Evolutionary conservation across 2,113 vertebrate species (phyloP).

Genomic region (Cynoglossus semilaevis): DNA sequence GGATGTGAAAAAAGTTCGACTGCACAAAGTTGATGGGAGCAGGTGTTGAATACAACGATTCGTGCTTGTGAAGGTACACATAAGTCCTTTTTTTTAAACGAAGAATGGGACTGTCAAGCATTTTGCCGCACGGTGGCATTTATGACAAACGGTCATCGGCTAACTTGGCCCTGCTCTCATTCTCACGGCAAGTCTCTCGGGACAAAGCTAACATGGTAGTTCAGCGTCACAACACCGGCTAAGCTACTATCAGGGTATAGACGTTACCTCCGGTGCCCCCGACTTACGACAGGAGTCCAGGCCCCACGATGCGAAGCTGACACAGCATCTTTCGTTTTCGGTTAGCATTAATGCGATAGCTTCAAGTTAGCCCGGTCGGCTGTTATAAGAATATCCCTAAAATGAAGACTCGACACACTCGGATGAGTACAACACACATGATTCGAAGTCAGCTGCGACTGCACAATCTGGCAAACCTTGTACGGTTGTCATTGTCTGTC

Average conservation of each 20-base stretch:
- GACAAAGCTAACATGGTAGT: conserved; percentile 29
- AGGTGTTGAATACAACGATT: not conserved
- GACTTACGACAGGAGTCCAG: conserved; percentile 11
- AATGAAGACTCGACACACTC: not conserved
- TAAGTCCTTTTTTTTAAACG: not conserved
- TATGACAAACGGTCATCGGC: conserved; percentile 10
- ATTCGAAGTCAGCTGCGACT: not conserved
- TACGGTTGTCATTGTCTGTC: conserved; percentile 52
- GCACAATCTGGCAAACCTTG: conserved; percentile 47
- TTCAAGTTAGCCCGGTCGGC: conserved; percentile 48
- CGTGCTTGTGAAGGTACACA: not conserved
- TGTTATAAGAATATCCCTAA: conserved; percentile 28
- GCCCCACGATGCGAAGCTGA: conserved; percentile 51
- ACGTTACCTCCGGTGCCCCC: conserved; percentile 12
- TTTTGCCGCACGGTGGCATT: conserved; percentile 50
- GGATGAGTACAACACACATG: not conserved
- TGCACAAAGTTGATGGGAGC: not conserved
- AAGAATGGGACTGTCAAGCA: conserved; percentile 10
- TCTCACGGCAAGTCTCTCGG: not conserved
- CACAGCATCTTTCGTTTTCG: conserved; percentile 65
- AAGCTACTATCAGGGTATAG: not conserved
- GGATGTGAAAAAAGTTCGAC: conserved; percentile 6
- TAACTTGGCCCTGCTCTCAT: conserved; percentile 33
- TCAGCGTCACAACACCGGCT: not conserved
- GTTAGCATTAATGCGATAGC: conserved; percentile 62